Evolutionary conservation across 2,797 vertebrate species (phyloP).

Genomic region (Pterois miles): DNA sequence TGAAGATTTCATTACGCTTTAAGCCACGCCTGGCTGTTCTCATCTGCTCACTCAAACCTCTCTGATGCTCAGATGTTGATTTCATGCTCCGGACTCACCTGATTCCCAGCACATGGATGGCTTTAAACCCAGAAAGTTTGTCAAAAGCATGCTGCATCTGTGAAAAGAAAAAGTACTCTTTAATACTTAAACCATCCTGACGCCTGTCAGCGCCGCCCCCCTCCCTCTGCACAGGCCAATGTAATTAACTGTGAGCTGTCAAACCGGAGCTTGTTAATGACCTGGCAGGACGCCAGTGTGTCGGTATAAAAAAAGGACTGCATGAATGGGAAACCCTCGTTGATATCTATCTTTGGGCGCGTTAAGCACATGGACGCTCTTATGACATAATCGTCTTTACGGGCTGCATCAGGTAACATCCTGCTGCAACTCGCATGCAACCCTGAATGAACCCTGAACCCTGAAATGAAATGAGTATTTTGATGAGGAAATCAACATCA

Average conservation of each 20-base stretch:
- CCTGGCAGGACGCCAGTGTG: background rate
- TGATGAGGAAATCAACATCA: background rate
- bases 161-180: slow-evolving; percentile 16
- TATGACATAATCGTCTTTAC: slow-evolving; percentile 65
- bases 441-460: background rate
- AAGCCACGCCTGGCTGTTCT: background rate
- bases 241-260: slow-evolving; percentile 22
- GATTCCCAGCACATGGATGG: slow-evolving; percentile 87
- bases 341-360: slow-evolving; percentile 53
- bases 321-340: slow-evolving; percentile 41
- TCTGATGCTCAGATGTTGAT: background rate
- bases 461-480: too few relatives aligned
- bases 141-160: slow-evolving; percentile 92
- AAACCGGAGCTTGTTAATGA: slow-evolving; percentile 19
- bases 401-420: slow-evolving; percentile 42
- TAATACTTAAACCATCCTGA: background rate
- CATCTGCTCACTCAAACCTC: background rate
- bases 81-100: slow-evolving; percentile 81
- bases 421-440: slow-evolving; percentile 5
- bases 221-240: background rate
- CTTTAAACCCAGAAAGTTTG: slow-evolving; percentile 90
- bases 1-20: slow-evolving; percentile 7
- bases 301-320: background rate
- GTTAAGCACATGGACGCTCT: slow-evolving; percentile 46
- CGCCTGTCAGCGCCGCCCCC: too few relatives aligned